phyloP scores from a whole-genome alignment of 2,888 invertebrate genomes.

The Clostera curtula region DNA sequence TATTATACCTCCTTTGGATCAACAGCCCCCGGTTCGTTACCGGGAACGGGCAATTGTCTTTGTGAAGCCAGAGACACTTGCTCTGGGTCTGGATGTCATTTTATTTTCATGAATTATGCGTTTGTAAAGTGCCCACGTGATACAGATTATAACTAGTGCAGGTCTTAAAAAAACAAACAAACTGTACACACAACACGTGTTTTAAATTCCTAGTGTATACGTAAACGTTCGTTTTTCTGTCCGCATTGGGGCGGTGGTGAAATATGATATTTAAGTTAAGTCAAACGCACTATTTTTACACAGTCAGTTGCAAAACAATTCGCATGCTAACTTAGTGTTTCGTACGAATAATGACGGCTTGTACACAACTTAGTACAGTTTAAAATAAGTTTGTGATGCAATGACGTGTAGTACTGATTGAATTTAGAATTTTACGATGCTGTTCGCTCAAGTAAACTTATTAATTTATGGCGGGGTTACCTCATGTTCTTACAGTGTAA shows the following conservation, averaged over 20 bases:
- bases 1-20: too few species aligned
- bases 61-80: too few species aligned
- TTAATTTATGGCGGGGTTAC: conserved; percentile 4
- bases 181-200: too few species aligned
- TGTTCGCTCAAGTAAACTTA: conserved; percentile 10
- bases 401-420: conserved; percentile 39
- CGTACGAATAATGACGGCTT: conserved; percentile 25
- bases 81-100: too few species aligned
- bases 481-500: conserved; percentile 6
- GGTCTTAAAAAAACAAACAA: too few species aligned
- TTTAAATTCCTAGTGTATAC: too few species aligned
- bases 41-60: too few species aligned
- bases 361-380: conserved; percentile 27
- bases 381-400: conserved; percentile 36
- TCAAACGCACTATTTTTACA: conserved; percentile 25
- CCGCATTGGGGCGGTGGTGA: conserved; percentile 15
- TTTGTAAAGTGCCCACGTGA: too few species aligned
- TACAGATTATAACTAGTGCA: too few species aligned
- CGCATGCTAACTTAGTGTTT: conserved; percentile 32
- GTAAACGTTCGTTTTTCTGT: neutral
- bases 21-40: too few species aligned
- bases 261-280: conserved; percentile 23
- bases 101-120: too few species aligned
- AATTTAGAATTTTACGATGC: conserved; percentile 40
- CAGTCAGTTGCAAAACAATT: conserved; percentile 24